These are phyloP conservation scores for Poecilia latipinna DNA, from an alignment of 2,113 vertebrate genomes.

Conservation along the genomic window DNA sequence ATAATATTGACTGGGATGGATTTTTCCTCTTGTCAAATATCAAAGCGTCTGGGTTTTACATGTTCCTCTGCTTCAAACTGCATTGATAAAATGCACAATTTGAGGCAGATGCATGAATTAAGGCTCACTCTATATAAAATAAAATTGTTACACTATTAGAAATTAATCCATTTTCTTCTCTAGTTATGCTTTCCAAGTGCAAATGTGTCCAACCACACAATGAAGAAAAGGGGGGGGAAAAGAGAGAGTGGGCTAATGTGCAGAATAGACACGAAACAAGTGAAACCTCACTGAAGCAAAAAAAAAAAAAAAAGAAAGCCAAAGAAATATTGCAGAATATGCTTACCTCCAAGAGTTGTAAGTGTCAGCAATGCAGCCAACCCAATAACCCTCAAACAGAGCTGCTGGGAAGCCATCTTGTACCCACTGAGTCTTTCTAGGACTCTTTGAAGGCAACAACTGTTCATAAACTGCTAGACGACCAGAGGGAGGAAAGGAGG, in stretches of 20 bases:
- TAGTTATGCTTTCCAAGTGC: not conserved
- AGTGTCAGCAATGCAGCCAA: slow-evolving; percentile 62
- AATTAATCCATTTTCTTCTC: not conserved
- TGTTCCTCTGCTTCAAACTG: not conserved
- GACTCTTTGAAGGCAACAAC: slow-evolving; percentile 32
- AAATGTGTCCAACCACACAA: not conserved
- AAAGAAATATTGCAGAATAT: slow-evolving; percentile 4
- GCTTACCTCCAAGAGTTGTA: slow-evolving; percentile 72
- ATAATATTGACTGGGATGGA: not conserved
- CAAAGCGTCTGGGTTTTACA: not conserved
- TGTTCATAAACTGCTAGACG: slow-evolving; percentile 19
- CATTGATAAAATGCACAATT: too few relatives aligned
- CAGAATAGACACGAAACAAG: not conserved
- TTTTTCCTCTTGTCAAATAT: not conserved
- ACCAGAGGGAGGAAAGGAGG: slow-evolving; percentile 12
- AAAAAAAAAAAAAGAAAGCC: not conserved
- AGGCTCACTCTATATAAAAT: not conserved
- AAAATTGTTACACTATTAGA: not conserved
- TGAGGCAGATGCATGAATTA: not conserved
- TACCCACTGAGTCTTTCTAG: slow-evolving; percentile 21
- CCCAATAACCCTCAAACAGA: slow-evolving; percentile 58
- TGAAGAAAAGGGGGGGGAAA: not conserved
- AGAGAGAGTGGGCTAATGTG: not conserved
- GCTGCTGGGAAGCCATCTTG: slow-evolving; percentile 68
- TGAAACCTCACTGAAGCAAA: not conserved